Conservation (phyloP, 2,113 vertebrate genomes). For the Romanogobio albipinnatus region DNA sequence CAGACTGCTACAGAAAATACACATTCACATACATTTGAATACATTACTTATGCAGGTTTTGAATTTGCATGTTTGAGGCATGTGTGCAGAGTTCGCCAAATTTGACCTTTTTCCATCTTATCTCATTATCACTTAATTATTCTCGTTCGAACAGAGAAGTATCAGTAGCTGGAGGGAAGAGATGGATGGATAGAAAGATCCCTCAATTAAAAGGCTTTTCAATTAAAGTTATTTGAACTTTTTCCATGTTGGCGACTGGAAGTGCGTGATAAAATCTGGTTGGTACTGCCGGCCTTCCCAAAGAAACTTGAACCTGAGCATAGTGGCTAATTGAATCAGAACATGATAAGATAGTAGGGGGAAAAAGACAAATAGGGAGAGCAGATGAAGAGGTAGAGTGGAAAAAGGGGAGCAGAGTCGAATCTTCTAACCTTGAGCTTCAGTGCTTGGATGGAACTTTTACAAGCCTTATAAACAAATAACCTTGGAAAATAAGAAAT, state of each 20-base stretch:
- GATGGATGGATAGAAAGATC: constrained; percentile 59
- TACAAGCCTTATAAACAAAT: constrained; percentile 19
- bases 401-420: constrained; percentile 9
- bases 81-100: constrained; percentile 55
- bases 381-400: constrained; percentile 29
- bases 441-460: constrained; percentile 18
- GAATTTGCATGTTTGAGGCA: constrained; percentile 60
- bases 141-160: constrained; percentile 36
- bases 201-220: constrained; percentile 76
- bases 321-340: constrained; percentile 76
- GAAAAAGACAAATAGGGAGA: constrained; percentile 22
- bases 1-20: not conserved
- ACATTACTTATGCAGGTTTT: constrained; percentile 47
- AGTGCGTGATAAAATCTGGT: constrained; percentile 71
- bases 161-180: constrained; percentile 33
- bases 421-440: constrained; percentile 31
- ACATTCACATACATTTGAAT: constrained; percentile 25
- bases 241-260: constrained; percentile 68
- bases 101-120: constrained; percentile 50
- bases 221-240: constrained; percentile 77
- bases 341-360: constrained; percentile 70
- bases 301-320: constrained; percentile 72
- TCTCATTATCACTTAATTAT: constrained; percentile 60
- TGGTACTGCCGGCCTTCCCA: constrained; percentile 66
- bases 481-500: constrained; percentile 43